Base-by-base conservation (phyloP, 2,888 invertebrate species). In the Neuroscelio doddi region DNA sequence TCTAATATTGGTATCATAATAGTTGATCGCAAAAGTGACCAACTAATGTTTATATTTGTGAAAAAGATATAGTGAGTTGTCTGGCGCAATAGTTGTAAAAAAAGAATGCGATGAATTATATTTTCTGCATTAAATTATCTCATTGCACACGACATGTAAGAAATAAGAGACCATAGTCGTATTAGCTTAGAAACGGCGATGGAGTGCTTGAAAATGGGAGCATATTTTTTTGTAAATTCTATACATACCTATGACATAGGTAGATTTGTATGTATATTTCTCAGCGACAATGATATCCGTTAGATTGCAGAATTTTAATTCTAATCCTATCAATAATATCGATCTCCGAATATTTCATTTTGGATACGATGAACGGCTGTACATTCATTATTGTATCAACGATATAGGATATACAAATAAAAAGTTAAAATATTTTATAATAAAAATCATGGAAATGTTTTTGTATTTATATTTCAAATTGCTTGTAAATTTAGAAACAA, bases 21-120 rank as follows among this genome's bases (percentile, higher is more conserved):
- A n/a, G n/a, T n/a, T n/a, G n/a, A n/a, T n/a, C n/a, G n/a, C 21
- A 21, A 3, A 21, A 21, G 2, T 21, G 5, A 21, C 5, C 21
- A 21, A 21, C 21, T 38, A 16, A 38, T 38, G 8, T 38, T 14
- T 16, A 38, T 16, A 38, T 8, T 15, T 17, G 32, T 12, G 32
- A 15, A n/a, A 38, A 38, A 38, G 16, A 16, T 17, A 16, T 21
- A 2, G 7, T 1, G 2, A 38, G 15, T 9, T 38, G 15, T 38
- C 1, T 12, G 17, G 17, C 8, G 38, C 38, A 58, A 58, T 58
- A 57, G 47, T 5, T 57, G 57, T 57, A 50, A 29, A 58, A 21
- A 58, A 45, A 29, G 44, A 42, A 21, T 17, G 9, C 8, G 38
- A 45, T 10, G 36, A 50, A 39, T 27, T 45, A 44, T 38, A 51